phyloP scores from a whole-genome alignment of 2,888 invertebrate genomes.

The Pomacea canaliculata region DNA sequence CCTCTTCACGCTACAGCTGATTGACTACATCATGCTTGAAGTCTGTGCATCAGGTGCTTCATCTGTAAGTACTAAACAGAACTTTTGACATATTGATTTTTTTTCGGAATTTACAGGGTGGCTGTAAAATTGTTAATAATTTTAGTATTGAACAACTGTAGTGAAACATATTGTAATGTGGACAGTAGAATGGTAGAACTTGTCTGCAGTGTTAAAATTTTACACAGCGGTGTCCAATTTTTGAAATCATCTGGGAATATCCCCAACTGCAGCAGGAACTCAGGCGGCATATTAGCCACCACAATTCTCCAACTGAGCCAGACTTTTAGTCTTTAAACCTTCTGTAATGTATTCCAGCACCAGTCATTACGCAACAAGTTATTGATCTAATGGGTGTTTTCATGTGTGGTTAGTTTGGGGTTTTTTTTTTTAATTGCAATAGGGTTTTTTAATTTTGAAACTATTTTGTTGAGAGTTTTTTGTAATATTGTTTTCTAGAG shows the following conservation, averaged over 20 bases:
- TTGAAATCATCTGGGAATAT: no score
- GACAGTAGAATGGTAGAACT: neutral
- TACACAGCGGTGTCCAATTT: neutral
- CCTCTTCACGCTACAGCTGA: conserved; percentile 93
- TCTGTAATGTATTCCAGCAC: no score
- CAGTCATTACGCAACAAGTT: no score
- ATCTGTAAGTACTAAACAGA: conserved; percentile 53
- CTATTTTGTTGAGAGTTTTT: no score
- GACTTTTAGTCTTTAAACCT: no score
- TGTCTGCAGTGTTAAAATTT: neutral
- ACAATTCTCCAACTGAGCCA: no score
- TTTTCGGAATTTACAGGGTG: no score
- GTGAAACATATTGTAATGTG: no score
- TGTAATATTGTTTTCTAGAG: neutral
- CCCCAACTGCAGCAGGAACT: neutral
- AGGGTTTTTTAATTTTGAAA: neutral
- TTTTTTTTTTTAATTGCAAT: neutral
- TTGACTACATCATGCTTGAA: conserved; percentile 82
- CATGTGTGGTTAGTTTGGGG: neutral
- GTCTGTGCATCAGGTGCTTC: conserved; percentile 72
- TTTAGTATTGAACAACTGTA: no score
- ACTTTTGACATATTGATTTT: neutral
- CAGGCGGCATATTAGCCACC: neutral
- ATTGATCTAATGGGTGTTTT: no score
- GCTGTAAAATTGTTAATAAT: no score